Evolutionary conservation across 2,797 vertebrate species (phyloP).

Genomic region (Euphonia xanthogaster): DNA sequence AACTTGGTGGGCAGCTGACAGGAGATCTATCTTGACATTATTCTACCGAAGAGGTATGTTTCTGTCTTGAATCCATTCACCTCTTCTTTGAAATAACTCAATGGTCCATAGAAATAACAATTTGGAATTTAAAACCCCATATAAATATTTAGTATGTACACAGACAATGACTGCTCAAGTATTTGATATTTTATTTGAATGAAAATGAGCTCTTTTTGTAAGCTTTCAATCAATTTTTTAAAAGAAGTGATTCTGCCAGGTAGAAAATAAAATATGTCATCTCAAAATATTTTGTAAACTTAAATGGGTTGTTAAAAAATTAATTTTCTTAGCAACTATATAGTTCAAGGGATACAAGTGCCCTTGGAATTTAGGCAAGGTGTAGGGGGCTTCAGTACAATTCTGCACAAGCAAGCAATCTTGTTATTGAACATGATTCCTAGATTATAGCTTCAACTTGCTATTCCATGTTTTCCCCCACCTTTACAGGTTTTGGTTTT

Average conservation of each 20-base stretch:
- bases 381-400: background rate
- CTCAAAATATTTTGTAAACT: background rate
- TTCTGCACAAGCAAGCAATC: background rate
- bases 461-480: background rate
- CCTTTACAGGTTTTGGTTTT: background rate
- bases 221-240: background rate
- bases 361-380: background rate
- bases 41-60: background rate
- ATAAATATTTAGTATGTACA: background rate
- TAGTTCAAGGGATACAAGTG: background rate
- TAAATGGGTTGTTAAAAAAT: background rate
- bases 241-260: background rate
- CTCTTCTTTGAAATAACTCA: background rate
- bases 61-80: background rate
- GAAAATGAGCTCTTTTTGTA: background rate
- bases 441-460: background rate
- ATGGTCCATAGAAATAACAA: background rate
- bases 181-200: background rate
- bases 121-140: background rate
- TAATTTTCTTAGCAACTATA: background rate
- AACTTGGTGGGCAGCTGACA: slow-evolving; percentile 6
- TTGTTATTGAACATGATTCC: background rate
- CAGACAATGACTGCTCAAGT: background rate
- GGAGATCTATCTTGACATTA: background rate
- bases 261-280: background rate